Evolutionary conservation across 2,797 vertebrate species (phyloP).

Genomic region (Dendrocincla fuliginosa): DNA sequence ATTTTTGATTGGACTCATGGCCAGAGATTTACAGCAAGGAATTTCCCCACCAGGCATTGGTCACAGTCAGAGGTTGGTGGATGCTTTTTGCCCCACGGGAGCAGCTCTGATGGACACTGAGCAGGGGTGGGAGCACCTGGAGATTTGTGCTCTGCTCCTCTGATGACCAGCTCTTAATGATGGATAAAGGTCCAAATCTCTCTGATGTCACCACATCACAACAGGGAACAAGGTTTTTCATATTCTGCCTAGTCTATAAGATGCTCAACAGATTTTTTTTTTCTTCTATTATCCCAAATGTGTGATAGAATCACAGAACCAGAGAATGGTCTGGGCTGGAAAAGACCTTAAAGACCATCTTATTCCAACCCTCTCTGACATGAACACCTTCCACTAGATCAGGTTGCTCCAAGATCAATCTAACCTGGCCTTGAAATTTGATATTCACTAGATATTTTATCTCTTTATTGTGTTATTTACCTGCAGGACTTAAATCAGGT

Average conservation of each 20-base stretch:
- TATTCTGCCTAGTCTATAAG: not conserved
- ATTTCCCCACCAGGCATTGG: conserved; percentile 74
- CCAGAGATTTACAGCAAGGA: conserved; percentile 61
- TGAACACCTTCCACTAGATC: not conserved
- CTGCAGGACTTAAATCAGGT: not conserved
- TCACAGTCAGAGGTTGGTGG: conserved; percentile 77
- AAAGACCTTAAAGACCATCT: not conserved
- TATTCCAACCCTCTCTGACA: not conserved
- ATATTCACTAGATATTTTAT: not conserved
- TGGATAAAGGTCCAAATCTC: not conserved
- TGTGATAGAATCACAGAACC: not conserved
- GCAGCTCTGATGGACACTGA: not conserved
- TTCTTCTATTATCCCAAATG: not conserved
- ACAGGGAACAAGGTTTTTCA: not conserved
- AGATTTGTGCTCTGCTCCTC: conserved; percentile 75
- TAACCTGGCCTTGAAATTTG: not conserved
- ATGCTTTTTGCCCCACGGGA: conserved; percentile 66
- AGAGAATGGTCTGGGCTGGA: not conserved
- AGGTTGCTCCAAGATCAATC: not conserved
- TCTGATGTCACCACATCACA: not conserved
- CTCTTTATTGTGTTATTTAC: not conserved
- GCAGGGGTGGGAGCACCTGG: conserved; percentile 65
- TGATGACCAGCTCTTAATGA: conserved; percentile 36
- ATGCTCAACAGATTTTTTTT: not conserved
- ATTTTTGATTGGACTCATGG: conserved; percentile 75